Evolutionary conservation across 2,888 invertebrate genomes (phyloP), one percentile per base, ranked within the genome.

Genomic region (Euplagia quadripunctaria): DNA sequence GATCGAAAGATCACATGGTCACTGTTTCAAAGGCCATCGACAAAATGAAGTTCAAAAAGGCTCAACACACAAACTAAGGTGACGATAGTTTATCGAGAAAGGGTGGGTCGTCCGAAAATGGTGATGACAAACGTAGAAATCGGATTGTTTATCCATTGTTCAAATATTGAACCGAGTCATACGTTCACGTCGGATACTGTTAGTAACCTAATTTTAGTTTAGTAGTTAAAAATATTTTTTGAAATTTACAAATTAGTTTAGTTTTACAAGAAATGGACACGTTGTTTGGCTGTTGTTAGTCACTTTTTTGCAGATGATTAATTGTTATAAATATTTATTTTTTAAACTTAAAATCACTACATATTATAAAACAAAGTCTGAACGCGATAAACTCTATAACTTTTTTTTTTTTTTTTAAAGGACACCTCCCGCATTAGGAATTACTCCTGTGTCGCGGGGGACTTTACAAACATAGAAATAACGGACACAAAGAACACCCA

Each of bases 101-200:
- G 91, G 95, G 93, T 89, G 92, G 90, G 94, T 85, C 92, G 75
- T 78, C 93, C 93, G 77, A 91, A 94, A 89, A 94, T 88, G 95
- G 95, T 85, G 85, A 88, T 85, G 84, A 89, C 86, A 93, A 94
- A 95, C 92, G 85, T 73, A 86, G 86, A 89, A 93, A 94, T 93
- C 93, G 91, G 90, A 92, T 90, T 91, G 92, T 87, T 86, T 81
- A 81, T 83, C 81, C 84, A 78, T 82, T 84, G 89, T 88, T 88
- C 85, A 90, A 83, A 83, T 78, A 83, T 79, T 82, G 70, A 51
- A 64, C n/a, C 73, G 72, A 82, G 80, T 80, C 84, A 84, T 79
- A 73, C 76, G 31, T 80, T 63, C 49, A 65, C 58, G 42, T 70
- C 70, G 74, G 77, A 73, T 46, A 16, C 41, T 6, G 31, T 70